Conservation (phyloP, 1,140 invertebrate species). For the Archivesica marissinica region DNA sequence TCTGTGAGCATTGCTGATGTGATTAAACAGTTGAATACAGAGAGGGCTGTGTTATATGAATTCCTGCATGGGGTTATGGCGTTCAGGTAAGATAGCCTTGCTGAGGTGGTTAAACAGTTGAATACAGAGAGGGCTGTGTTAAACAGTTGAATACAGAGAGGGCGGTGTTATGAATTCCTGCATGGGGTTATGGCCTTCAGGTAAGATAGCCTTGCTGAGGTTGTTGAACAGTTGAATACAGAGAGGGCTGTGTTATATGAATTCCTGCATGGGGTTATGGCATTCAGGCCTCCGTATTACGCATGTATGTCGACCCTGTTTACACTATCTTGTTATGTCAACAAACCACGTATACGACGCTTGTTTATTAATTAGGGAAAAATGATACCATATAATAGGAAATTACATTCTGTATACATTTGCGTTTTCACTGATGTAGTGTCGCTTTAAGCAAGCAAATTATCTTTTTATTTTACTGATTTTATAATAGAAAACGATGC, state of each 20-base stretch:
- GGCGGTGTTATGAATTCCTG: slow-evolving; percentile 86
- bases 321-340: no score
- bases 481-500: no score
- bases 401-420: no score
- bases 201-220: slow-evolving; percentile 79
- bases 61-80: slow-evolving; percentile 88
- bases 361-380: no score
- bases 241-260: slow-evolving; percentile 85
- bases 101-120: slow-evolving; percentile 74
- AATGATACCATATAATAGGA: no score
- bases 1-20: slow-evolving; percentile 74
- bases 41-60: slow-evolving; percentile 85
- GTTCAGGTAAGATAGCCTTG: slow-evolving; percentile 82
- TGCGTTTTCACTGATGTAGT: no score
- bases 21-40: slow-evolving; percentile 70
- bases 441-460: no score
- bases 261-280: slow-evolving; percentile 88
- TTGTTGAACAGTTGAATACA: slow-evolving; percentile 72
- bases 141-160: slow-evolving; percentile 70
- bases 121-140: slow-evolving; percentile 80
- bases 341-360: no score
- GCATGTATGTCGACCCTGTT: no score
- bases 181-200: slow-evolving; percentile 87
- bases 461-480: no score
- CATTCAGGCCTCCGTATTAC: no score